phyloP scores from a whole-genome alignment of 2,888 invertebrate genomes.

The Nephrotoma guestfalica region DNA sequence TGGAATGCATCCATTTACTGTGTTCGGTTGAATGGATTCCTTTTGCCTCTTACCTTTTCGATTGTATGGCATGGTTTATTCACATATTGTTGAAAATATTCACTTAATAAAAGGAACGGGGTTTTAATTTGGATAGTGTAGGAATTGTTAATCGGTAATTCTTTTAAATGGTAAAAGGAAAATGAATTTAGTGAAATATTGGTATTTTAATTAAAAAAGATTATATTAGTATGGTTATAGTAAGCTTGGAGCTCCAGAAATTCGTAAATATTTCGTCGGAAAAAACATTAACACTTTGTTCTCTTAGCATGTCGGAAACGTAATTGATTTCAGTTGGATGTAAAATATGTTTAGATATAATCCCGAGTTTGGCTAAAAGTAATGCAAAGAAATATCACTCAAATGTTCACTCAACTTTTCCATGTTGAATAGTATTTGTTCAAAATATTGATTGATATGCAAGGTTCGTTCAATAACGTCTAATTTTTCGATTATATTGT shows the following conservation, averaged over 20 bases:
- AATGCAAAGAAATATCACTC: conserved; percentile 6
- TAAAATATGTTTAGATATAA: conserved; percentile 9
- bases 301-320: neutral
- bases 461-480: no score
- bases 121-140: neutral
- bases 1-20: neutral
- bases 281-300: conserved; percentile 3
- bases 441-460: no score
- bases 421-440: no score
- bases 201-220: neutral
- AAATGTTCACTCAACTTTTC: conserved; percentile 7
- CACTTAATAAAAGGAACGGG: neutral
- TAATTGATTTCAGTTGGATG: conserved; percentile 4
- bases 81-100: neutral
- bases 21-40: neutral
- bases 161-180: neutral
- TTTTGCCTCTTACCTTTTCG: neutral
- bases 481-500: no score
- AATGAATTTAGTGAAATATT: neutral
- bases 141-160: neutral
- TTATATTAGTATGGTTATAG: no score
- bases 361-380: conserved; percentile 7
- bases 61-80: neutral
- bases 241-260: neutral
- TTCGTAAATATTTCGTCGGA: conserved; percentile 6